phyloP scores from a whole-genome alignment of 2,113 vertebrate species.

The Xenopus borealis region DNA sequence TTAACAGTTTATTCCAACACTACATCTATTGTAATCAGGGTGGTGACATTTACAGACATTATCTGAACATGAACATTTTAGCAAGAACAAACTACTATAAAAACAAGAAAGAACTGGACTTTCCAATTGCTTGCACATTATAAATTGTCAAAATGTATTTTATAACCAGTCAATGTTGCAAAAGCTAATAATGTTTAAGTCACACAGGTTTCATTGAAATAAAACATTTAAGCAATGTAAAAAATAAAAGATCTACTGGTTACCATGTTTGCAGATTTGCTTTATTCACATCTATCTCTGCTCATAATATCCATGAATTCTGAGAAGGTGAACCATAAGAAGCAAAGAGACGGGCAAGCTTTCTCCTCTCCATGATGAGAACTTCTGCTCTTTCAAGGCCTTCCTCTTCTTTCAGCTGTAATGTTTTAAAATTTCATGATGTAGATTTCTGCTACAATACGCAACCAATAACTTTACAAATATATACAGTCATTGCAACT shows the following conservation, averaged over 20 bases:
- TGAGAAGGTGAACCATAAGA: constrained; percentile 83
- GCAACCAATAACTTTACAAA: constrained; percentile 69
- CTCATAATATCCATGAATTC: constrained; percentile 81
- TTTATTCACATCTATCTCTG: constrained; percentile 88
- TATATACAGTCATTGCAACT: constrained; percentile 61
- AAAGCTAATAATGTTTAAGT: constrained; percentile 80
- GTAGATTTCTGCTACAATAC: constrained; percentile 95
- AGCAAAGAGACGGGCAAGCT: constrained; percentile 79
- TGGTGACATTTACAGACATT: constrained; percentile 95
- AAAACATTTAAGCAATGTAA: constrained; percentile 90
- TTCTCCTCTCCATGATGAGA: constrained; percentile 73
- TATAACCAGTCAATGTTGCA: constrained; percentile 84
- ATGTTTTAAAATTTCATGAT: constrained; percentile 98
- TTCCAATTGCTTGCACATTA: constrained; percentile 84
- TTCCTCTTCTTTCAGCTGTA: constrained; percentile 97
- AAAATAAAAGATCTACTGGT: constrained; percentile 90
- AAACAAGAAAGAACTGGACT: constrained; percentile 88
- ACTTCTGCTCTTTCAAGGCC: constrained; percentile 75
- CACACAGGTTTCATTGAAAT: constrained; percentile 90
- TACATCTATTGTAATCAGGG: constrained; percentile 94
- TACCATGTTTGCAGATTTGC: constrained; percentile 91
- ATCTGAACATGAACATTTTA: constrained; percentile 82
- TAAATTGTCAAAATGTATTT: constrained; percentile 77
- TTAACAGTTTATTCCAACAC: constrained; percentile 99
- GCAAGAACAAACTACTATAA: constrained; percentile 88